Evolutionary conservation across 2,113 vertebrate species (phyloP), one percentile per base, ranked within the genome.

Genomic region (Prionailurus viverrinus): DNA sequence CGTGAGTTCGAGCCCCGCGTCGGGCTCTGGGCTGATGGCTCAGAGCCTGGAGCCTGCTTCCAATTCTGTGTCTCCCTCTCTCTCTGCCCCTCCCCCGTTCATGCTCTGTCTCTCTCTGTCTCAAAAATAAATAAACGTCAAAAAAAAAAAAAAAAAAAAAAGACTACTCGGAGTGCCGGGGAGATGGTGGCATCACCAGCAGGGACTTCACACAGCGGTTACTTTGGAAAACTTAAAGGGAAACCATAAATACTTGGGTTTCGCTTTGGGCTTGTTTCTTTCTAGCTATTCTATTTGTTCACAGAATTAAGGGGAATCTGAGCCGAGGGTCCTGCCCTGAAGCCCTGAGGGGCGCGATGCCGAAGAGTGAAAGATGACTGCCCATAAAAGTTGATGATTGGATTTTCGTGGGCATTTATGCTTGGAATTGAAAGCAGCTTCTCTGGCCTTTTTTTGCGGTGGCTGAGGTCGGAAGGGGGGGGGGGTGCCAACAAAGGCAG

Each of bases 121-220:
- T 45, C 45, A 45, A 45, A 45, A 45, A 45, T 45, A 45, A 9
- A 45, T 8, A 45, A 45, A 9, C 45, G 7, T 45, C 1, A 45
- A 45, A 45, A 45, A 45, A 45, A 45, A 45, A 45, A 45, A 41
- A 36, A 36, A 45, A 45, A 45, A 45, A 45, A 45, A 45, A 45
- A 45, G 7, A 39, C 61, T 5, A 0, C 16, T 71, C 7, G 0
- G 66, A 89, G 55, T 51, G 36, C 84, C 16, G 41, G 79, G 51
- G 2, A 2, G 48, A 29, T 8, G n/a, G 9, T 1, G 21, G 39
- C 55, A 16, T 13, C 65, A 7, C 2, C 14, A 0, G 53, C 55
- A n/a, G 36, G 21, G 61, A 41, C 41, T 33, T 84, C 65, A 63
- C 23, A 18, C 19, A 23, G 4, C 41, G 4, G 14, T 15, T 9